Evolutionary conservation across 92 coral and sea anemone species (phyloP).

Genomic region (Anthopleura xanthogrammica): DNA sequence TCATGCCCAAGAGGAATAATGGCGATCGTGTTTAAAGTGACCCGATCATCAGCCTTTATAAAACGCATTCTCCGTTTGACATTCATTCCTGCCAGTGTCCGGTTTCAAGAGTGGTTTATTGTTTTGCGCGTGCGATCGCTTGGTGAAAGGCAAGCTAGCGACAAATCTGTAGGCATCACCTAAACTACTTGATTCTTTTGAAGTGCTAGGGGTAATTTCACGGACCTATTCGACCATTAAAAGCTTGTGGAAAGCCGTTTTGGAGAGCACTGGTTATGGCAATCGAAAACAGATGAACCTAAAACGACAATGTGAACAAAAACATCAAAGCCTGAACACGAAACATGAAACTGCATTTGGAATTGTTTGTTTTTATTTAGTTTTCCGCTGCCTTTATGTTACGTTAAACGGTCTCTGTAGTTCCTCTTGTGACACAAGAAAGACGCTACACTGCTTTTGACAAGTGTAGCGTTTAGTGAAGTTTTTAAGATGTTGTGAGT

Average conservation of each 20-base stretch:
- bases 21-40: conserved; percentile 22
- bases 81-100: conserved; percentile 37
- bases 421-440: conserved; percentile 57
- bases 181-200: conserved; percentile 33
- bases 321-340: conserved; percentile 49
- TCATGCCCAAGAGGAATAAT: conserved; percentile 7
- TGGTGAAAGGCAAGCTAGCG: conserved; percentile 30
- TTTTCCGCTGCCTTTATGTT: conserved; percentile 17
- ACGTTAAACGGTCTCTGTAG: conserved; percentile 17
- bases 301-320: conserved; percentile 56
- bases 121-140: conserved; percentile 38
- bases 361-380: conserved; percentile 9
- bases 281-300: conserved; percentile 53
- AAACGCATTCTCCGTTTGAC: conserved; percentile 26
- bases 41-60: conserved; percentile 34
- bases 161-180: conserved; percentile 32
- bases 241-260: conserved; percentile 22
- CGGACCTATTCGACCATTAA: conserved; percentile 18
- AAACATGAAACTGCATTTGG: conserved; percentile 44
- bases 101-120: conserved; percentile 39
- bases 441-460: conserved; percentile 65
- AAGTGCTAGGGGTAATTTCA: conserved; percentile 34
- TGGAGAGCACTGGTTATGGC: conserved; percentile 22
- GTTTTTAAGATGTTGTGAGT: conserved; percentile 90
- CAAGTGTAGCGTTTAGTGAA: conserved; percentile 84